Percentiles rank a stretch among this genome's conserved stretches.
Evolutionary conservation across 2,888 invertebrate genomes (phyloP).

Genomic region (Melieria omissa): DNA sequence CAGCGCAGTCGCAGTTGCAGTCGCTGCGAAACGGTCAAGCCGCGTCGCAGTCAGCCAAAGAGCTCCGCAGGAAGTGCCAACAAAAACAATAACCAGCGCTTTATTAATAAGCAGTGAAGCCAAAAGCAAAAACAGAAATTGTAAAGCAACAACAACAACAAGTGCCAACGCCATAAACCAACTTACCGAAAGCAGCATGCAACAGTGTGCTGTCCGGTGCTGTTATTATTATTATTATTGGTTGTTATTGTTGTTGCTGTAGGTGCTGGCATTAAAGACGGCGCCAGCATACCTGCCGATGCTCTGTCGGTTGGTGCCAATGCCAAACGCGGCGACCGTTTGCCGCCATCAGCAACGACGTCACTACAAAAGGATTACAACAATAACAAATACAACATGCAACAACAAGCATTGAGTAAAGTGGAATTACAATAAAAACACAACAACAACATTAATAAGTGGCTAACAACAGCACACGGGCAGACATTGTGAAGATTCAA

Average conservation of each 20-base stretch:
- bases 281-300: conserved; percentile 61
- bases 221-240: background rate
- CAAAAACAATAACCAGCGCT: conserved; percentile 19
- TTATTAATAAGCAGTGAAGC: conserved; percentile 13
- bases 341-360: conserved; percentile 7
- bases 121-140: conserved; percentile 14
- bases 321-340: background rate
- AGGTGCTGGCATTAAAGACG: conserved; percentile 54
- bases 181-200: background rate
- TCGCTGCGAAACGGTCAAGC: too few relatives aligned
- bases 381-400: too few relatives aligned
- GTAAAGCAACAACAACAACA: too few relatives aligned
- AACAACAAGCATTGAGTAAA: too few relatives aligned
- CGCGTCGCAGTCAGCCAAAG: too few relatives aligned
- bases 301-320: conserved; percentile 10
- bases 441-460: too few relatives aligned
- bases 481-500: too few relatives aligned
- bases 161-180: too few relatives aligned
- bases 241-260: background rate
- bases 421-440: too few relatives aligned
- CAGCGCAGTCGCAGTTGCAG: conserved; percentile 12
- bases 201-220: background rate
- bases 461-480: too few relatives aligned
- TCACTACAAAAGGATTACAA: too few relatives aligned
- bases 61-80: too few relatives aligned